Conservation (phyloP, 2,888 invertebrate species). For the Acronicta aceris region DNA sequence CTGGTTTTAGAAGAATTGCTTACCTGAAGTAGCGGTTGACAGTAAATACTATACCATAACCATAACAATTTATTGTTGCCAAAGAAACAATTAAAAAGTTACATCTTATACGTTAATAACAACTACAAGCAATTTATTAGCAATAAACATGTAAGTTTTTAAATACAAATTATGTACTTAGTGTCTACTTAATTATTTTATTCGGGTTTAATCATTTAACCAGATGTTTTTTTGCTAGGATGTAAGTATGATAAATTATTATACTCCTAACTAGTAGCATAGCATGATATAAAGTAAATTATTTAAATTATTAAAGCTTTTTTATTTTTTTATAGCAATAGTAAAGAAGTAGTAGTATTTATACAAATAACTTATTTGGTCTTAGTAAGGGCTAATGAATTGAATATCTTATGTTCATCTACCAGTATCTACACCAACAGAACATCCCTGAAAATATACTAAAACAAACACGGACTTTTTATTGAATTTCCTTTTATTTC, state of each 20-base stretch:
- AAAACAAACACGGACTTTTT: neutral
- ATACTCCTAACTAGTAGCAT: conserved; percentile 12
- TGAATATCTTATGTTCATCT: no score
- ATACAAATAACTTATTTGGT: no score
- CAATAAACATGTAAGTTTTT: conserved; percentile 5
- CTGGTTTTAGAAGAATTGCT: neutral
- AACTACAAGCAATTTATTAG: no score
- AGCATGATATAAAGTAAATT: neutral
- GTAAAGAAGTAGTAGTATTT: no score
- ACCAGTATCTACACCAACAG: no score
- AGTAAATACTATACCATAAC: neutral
- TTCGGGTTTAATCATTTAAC: conserved; percentile 29
- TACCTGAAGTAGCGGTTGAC: neutral
- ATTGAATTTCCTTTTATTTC: neutral
- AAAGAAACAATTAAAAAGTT: no score
- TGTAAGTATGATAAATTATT: conserved; percentile 28
- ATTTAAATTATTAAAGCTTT: no score
- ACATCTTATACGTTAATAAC: no score
- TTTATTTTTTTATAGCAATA: no score
- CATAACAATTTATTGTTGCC: no score
- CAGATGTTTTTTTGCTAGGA: conserved; percentile 8
- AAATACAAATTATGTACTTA: conserved; percentile 26
- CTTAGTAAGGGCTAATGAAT: no score
- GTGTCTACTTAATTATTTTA: conserved; percentile 22
- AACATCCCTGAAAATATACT: neutral